Evolutionary conservation across 2,888 invertebrate species (phyloP).

Genomic region (Ypsolopha scabrella): DNA sequence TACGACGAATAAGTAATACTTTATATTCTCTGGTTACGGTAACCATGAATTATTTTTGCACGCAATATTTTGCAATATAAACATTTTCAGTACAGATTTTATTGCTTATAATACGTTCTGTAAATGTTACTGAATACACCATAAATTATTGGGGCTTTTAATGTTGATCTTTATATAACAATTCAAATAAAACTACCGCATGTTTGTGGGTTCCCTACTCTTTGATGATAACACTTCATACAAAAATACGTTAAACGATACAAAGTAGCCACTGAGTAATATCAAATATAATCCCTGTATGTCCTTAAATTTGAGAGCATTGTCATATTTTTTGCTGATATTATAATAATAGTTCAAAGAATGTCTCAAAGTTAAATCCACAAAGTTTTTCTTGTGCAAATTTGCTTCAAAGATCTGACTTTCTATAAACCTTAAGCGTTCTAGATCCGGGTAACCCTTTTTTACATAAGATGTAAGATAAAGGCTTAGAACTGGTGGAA

Average conservation of each 20-base stretch:
- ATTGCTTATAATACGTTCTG: too few species aligned
- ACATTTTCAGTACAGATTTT: too few species aligned
- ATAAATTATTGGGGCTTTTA: neutral
- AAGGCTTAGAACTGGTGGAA: neutral
- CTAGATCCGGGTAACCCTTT: constrained; percentile 12
- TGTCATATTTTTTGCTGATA: neutral
- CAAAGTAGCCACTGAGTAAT: neutral
- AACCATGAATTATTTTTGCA: too few species aligned
- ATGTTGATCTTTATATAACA: neutral
- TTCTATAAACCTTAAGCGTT: constrained; percentile 8
- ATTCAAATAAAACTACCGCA: too few species aligned
- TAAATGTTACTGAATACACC: too few species aligned
- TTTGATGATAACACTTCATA: neutral
- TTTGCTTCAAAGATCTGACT: constrained; percentile 4
- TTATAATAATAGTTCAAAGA: neutral
- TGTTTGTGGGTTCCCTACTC: neutral
- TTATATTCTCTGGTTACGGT: too few species aligned
- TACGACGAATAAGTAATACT: too few species aligned
- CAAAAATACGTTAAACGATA: neutral
- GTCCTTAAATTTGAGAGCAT: neutral
- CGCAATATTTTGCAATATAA: too few species aligned
- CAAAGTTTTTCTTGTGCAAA: constrained; percentile 5
- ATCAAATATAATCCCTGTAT: neutral
- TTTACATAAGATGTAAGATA: constrained; percentile 6
- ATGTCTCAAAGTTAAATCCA: neutral